These are phyloP conservation scores for Phrynocephalus guinanensis DNA, from an alignment of 2,797 vertebrate species.

Conservation along the genomic window DNA sequence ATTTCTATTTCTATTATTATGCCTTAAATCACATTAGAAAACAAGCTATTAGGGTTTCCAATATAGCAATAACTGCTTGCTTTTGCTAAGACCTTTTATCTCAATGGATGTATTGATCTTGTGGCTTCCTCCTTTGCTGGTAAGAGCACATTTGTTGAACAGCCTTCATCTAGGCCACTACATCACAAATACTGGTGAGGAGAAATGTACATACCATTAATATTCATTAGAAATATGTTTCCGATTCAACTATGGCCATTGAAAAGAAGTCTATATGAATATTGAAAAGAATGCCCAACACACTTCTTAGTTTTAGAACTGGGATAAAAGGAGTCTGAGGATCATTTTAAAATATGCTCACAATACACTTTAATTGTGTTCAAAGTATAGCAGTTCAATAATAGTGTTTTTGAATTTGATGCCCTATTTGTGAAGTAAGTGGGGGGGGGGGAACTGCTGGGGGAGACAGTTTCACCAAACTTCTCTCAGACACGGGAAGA, in stretches of 20 bases:
- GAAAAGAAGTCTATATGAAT: neutral
- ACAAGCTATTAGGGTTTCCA: neutral
- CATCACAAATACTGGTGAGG: slow-evolving; percentile 4
- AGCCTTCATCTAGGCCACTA: slow-evolving; percentile 31
- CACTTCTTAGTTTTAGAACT: neutral
- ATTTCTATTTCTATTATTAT: slow-evolving; percentile 2
- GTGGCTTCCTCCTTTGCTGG: slow-evolving; percentile 13
- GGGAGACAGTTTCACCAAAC: too few relatives aligned
- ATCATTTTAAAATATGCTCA: slow-evolving; percentile 16
- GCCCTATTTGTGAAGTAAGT: too few relatives aligned
- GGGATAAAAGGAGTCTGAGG: neutral
- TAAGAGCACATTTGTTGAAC: slow-evolving; percentile 25
- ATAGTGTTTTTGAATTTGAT: too few relatives aligned
- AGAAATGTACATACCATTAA: slow-evolving; percentile 29
- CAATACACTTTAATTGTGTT: too few relatives aligned
- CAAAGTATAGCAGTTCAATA: too few relatives aligned
- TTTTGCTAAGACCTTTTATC: neutral
- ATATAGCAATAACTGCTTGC: neutral
- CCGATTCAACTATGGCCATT: neutral
- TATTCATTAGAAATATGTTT: slow-evolving; percentile 18
- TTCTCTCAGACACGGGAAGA: too few relatives aligned
- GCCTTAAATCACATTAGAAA: slow-evolving; percentile 32
- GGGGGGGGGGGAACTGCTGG: too few relatives aligned
- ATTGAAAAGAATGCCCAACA: neutral
- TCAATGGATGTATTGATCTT: slow-evolving; percentile 40